A percentile compares a stretch with the other conserved stretches of the same genome.
These are phyloP conservation scores for Drosophila anceps DNA, from an alignment of 2,888 invertebrate genomes.

Conservation along the genomic window DNA sequence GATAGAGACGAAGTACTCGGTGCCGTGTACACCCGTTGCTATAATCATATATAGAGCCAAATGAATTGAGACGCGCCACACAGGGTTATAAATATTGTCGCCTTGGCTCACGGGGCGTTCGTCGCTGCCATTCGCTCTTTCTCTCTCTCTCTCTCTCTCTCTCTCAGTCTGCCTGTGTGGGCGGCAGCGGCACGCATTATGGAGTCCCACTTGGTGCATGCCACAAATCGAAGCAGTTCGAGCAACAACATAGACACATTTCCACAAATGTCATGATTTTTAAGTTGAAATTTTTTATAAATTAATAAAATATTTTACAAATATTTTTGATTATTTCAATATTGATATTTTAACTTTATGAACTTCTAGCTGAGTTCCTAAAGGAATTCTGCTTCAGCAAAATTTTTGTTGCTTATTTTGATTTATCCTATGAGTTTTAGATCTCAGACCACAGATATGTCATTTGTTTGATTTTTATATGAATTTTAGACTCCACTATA, in stretches of 20 bases:
- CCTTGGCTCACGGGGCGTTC: slow-evolving; percentile 57
- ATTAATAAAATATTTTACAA: no score
- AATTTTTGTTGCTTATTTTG: no score
- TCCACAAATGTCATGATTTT: no score
- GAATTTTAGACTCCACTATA: no score
- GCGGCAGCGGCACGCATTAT: slow-evolving; percentile 52
- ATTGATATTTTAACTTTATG: neutral
- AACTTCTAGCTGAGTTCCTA: no score
- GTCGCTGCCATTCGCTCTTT: slow-evolving; percentile 30
- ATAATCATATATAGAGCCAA: slow-evolving; percentile 65
- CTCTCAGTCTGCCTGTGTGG: slow-evolving; percentile 48
- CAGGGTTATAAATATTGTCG: slow-evolving; percentile 79
- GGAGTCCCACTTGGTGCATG: slow-evolving; percentile 39
- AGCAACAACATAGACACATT: slow-evolving; percentile 1
- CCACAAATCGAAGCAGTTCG: slow-evolving; percentile 45
- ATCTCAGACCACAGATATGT: no score
- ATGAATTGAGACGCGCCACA: slow-evolving; percentile 78
- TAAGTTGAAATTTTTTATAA: no score
- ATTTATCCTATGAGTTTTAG: no score
- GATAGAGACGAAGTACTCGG: slow-evolving; percentile 18
- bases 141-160: neutral
- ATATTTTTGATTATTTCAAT: neutral
- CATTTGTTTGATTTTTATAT: no score
- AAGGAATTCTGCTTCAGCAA: neutral
- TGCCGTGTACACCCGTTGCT: slow-evolving; percentile 5